A percentile compares a stretch with the other conserved stretches of the same genome.
Evolutionary conservation across 1,140 invertebrate species (phyloP).

Genomic region (Heliconius himera): DNA sequence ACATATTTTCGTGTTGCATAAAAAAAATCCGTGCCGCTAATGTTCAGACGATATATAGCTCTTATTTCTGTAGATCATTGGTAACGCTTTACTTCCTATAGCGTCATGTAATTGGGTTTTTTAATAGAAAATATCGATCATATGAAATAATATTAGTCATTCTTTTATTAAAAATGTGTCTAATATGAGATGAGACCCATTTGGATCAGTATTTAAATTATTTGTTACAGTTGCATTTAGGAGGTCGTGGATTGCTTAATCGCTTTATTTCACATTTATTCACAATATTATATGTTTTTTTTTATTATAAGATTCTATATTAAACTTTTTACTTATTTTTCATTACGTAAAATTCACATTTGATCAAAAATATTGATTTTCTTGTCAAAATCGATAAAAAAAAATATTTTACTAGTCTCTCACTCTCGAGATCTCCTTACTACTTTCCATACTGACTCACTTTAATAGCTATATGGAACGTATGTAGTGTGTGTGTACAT

Average conservation of each 20-base stretch:
- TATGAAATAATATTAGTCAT: neutral
- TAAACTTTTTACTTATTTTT: too few species aligned
- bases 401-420: neutral
- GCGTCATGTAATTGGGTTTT: slow-evolving; percentile 46
- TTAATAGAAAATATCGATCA: neutral
- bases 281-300: too few species aligned
- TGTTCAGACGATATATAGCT: slow-evolving; percentile 27
- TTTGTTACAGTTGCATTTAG: too few species aligned
- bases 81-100: slow-evolving; percentile 49
- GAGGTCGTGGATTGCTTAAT: too few species aligned
- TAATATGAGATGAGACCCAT: too few species aligned
- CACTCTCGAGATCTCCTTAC: neutral
- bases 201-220: too few species aligned
- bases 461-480: neutral
- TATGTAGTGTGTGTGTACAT: too few species aligned
- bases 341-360: too few species aligned
- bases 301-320: too few species aligned
- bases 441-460: neutral
- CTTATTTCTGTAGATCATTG: slow-evolving; percentile 31
- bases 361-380: too few species aligned
- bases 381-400: neutral
- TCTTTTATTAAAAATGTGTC: too few species aligned
- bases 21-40: slow-evolving; percentile 46
- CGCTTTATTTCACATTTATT: too few species aligned
- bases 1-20: slow-evolving; percentile 47